phyloP scores from a whole-genome alignment of 2,888 invertebrate species.

The Pseudococcus longispinus region DNA sequence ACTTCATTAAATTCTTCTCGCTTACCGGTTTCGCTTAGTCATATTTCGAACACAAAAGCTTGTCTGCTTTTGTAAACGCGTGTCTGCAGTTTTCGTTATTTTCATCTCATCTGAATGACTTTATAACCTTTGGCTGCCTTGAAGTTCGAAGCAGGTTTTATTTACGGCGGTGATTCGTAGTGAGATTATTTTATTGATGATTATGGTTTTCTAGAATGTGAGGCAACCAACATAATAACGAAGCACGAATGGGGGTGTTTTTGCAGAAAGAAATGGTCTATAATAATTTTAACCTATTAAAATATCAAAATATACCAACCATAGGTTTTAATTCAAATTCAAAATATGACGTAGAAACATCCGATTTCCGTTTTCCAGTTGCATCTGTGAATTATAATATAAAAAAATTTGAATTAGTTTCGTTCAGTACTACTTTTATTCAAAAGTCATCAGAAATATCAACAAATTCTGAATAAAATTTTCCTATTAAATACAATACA shows the following conservation, averaged over 20 bases:
- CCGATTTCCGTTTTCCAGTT: too few species aligned
- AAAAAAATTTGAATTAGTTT: too few species aligned
- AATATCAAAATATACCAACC: too few species aligned
- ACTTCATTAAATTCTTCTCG: constrained; percentile 40
- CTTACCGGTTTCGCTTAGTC: constrained; percentile 27
- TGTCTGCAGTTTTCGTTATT: constrained; percentile 15
- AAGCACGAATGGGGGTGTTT: not conserved
- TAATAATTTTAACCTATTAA: too few species aligned
- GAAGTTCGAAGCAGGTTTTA: not conserved
- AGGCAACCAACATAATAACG: not conserved
- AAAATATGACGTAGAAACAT: too few species aligned
- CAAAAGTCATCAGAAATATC: too few species aligned
- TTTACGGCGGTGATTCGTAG: not conserved
- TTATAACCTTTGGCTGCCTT: constrained; percentile 18
- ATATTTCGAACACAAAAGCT: constrained; percentile 24
- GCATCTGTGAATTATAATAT: too few species aligned
- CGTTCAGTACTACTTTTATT: too few species aligned
- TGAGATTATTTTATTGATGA: not conserved
- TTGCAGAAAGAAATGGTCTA: not conserved
- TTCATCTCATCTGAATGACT: constrained; percentile 11
- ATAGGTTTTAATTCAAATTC: too few species aligned
- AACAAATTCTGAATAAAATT: too few species aligned
- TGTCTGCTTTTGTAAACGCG: not conserved
- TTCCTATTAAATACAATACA: too few species aligned
- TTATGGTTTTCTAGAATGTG: not conserved